Percentiles rank a stretch among this genome's conserved stretches.
Conservation (phyloP, 2,113 vertebrate genomes). For the Leptodactylus fuscus region DNA sequence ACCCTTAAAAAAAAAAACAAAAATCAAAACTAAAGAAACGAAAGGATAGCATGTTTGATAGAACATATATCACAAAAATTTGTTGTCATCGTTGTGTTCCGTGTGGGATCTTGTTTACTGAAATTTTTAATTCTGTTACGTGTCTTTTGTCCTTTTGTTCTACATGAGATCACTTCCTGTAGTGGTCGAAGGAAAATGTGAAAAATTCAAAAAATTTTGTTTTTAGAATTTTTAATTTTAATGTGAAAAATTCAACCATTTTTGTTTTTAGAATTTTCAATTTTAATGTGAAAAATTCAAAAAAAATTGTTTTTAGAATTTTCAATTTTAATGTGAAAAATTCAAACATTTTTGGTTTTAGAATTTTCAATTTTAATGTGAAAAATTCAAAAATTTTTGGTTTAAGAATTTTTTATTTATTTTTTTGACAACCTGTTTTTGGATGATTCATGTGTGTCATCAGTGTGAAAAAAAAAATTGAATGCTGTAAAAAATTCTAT, state of each 20-base stretch:
- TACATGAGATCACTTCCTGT: neutral
- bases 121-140: neutral
- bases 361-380: no score
- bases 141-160: neutral
- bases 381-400: no score
- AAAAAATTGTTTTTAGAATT: no score
- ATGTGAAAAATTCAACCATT: neutral
- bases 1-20: neutral
- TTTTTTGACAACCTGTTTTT: no score
- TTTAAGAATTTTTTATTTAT: no score
- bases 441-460: neutral
- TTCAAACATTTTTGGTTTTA: no score
- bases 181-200: neutral
- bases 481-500: slow-evolving; percentile 86
- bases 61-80: neutral
- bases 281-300: no score
- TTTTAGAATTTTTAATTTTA: neutral
- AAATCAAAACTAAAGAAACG: neutral
- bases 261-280: no score
- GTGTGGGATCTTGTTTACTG: neutral
- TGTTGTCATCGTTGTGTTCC: slow-evolving; percentile 18
- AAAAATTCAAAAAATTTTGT: neutral
- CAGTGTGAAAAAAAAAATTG: slow-evolving; percentile 80
- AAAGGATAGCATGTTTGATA: slow-evolving; percentile 39
- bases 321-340: no score